A percentile compares a stretch with the other conserved stretches of the same genome.
Evolutionary conservation across 2,888 invertebrate species (phyloP).

Genomic region (Magallana nippona): DNA sequence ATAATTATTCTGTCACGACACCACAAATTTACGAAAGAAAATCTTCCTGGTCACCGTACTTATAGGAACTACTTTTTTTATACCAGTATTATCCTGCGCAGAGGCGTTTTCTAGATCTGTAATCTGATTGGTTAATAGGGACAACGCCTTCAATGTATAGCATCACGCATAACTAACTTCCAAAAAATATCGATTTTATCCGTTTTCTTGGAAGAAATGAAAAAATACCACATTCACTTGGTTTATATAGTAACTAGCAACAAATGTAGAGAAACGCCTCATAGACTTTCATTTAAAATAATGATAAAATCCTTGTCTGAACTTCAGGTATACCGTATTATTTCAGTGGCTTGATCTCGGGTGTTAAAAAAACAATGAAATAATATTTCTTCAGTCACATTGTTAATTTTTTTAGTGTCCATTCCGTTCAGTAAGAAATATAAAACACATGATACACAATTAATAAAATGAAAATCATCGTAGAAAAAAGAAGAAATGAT

Average conservation of each 20-base stretch:
- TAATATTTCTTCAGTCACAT: no score
- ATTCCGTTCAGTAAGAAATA: neutral
- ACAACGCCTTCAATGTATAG: slow-evolving; percentile 37
- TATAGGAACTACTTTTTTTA: neutral
- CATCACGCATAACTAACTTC: neutral
- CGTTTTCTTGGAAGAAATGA: neutral
- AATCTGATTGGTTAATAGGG: slow-evolving; percentile 43
- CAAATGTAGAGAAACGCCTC: neutral
- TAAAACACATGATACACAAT: neutral
- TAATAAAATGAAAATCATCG: neutral
- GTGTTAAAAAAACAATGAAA: no score
- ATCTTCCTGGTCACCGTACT: neutral
- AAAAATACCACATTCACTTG: neutral
- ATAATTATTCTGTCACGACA: neutral
- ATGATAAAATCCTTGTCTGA: neutral
- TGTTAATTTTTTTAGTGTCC: no score
- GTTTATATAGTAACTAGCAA: neutral
- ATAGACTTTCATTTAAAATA: neutral
- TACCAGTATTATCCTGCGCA: neutral
- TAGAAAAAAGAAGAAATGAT: neutral
- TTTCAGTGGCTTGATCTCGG: no score
- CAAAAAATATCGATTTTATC: slow-evolving; percentile 20
- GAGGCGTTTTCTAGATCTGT: slow-evolving; percentile 20
- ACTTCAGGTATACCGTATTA: neutral
- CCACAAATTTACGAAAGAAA: neutral